phyloP scores from a whole-genome alignment of 2,113 vertebrate genomes.

The Azemiops feae region DNA sequence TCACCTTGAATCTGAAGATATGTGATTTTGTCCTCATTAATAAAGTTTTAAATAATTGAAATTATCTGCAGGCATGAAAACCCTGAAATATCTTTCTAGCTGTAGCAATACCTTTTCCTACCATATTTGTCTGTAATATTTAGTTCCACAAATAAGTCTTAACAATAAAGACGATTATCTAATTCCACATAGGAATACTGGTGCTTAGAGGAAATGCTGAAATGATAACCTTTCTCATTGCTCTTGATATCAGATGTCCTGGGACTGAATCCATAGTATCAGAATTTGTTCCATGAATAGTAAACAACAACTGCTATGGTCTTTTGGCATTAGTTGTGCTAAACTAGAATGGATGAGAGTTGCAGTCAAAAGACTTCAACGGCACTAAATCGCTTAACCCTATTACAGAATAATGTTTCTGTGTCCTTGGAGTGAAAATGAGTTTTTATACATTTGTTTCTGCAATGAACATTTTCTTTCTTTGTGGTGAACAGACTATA shows the following conservation, averaged over 20 bases:
- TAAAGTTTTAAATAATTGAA: background rate
- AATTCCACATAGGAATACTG: background rate
- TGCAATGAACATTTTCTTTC: background rate
- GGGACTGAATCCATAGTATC: background rate
- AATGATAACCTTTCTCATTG: background rate
- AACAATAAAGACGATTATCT: background rate
- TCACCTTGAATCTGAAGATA: background rate
- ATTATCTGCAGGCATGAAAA: background rate
- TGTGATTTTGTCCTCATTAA: background rate
- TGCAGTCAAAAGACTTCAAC: background rate
- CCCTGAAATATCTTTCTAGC: background rate
- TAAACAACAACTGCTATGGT: background rate
- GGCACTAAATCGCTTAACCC: background rate
- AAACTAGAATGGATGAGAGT: background rate
- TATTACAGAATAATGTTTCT: background rate
- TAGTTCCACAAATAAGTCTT: background rate
- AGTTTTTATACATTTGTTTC: background rate
- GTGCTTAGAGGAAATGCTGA: background rate
- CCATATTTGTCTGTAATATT: background rate
- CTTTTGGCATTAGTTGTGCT: background rate
- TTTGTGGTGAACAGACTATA: background rate
- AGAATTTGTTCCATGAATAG: background rate
- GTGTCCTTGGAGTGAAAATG: background rate
- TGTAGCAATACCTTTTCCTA: background rate
- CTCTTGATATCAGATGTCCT: background rate